phyloP scores from a whole-genome alignment of 2,797 vertebrate genomes.

The Paratrypauchen microcephalus region DNA sequence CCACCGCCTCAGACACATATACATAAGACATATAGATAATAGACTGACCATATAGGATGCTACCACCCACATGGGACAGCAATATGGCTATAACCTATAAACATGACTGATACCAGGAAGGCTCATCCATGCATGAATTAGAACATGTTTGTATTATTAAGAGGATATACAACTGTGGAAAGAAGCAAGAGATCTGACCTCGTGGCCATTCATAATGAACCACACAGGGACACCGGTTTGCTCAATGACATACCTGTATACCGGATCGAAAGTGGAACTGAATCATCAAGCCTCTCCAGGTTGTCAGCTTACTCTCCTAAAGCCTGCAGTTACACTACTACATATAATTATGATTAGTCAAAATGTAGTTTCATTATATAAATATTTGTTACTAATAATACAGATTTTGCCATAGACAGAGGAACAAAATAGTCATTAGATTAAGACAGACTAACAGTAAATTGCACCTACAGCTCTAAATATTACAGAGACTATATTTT shows the following conservation, averaged over 20 bases:
- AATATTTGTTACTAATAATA: no score
- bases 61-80: constrained; percentile 43
- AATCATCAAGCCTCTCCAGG: background rate
- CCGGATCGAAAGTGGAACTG: background rate
- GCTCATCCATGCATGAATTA: constrained; percentile 24
- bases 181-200: background rate
- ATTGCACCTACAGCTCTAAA: background rate
- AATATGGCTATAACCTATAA: constrained; percentile 10
- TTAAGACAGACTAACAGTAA: background rate
- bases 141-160: constrained; percentile 13
- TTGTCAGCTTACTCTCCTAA: background rate
- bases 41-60: constrained; percentile 21
- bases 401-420: no score
- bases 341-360: background rate
- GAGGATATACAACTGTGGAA: constrained; percentile 4
- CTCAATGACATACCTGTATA: background rate
- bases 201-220: background rate
- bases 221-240: background rate
- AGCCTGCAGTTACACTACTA: background rate
- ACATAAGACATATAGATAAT: constrained; percentile 21
- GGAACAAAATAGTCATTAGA: background rate
- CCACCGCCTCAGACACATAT: constrained; percentile 24
- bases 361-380: no score
- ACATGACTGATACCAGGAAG: constrained; percentile 17
- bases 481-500: background rate